phyloP scores from a whole-genome alignment of 92 coral and sea anemone genomes.

The Epizoanthus rinbou region DNA sequence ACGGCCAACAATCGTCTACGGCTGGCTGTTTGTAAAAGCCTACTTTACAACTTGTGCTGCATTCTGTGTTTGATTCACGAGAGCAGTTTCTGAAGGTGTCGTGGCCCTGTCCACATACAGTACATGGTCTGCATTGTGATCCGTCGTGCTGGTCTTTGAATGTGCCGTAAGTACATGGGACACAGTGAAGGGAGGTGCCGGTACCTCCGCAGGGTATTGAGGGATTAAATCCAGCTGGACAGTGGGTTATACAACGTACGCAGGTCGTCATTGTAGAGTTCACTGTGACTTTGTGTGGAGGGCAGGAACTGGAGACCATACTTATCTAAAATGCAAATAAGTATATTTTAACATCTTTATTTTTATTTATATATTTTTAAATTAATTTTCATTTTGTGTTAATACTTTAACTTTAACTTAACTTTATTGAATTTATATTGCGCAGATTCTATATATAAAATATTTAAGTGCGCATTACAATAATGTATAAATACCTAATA shows the following conservation, averaged over 20 bases:
- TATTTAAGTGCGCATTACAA: too few relatives aligned
- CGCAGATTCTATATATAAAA: too few relatives aligned
- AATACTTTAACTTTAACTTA: too few relatives aligned
- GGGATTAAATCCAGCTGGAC: slow-evolving; percentile 4
- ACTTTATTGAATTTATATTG: too few relatives aligned
- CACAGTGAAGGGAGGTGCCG: slow-evolving; percentile 5
- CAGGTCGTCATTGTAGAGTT: background rate
- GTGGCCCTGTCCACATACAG: background rate
- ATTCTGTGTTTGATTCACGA: background rate
- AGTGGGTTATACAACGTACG: background rate
- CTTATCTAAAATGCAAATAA: too few relatives aligned
- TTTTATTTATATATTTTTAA: too few relatives aligned
- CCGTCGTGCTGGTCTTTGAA: slow-evolving; percentile 16
- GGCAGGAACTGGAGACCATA: too few relatives aligned
- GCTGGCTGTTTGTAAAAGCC: background rate
- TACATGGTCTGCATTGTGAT: background rate
- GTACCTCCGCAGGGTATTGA: slow-evolving; percentile 10
- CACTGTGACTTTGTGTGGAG: too few relatives aligned
- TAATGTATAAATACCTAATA: too few relatives aligned
- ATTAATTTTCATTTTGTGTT: too few relatives aligned
- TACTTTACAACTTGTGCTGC: background rate
- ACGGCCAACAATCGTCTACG: background rate
- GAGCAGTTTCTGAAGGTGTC: background rate
- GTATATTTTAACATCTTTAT: too few relatives aligned
- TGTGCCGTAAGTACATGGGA: background rate